Conservation (phyloP, 2,113 vertebrate species). For the Grantiella picta region DNA sequence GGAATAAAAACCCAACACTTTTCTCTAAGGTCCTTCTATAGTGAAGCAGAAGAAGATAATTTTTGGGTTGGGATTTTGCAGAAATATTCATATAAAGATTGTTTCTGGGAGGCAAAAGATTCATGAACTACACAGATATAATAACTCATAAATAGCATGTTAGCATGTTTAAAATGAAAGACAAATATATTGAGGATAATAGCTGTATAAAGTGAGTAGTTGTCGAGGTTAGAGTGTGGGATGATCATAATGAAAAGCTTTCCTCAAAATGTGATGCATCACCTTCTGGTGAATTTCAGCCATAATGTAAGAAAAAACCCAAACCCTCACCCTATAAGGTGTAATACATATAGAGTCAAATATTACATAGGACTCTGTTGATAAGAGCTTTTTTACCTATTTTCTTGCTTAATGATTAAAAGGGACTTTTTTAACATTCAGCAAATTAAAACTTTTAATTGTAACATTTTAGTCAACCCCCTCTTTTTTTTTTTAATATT, state of each 20-base stretch:
- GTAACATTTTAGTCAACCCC: not conserved
- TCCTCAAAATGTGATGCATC: not conserved
- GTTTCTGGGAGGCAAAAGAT: not conserved
- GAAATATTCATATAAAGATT: not conserved
- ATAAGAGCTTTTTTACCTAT: accelerated
- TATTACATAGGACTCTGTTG: not conserved
- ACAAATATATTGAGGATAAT: not conserved
- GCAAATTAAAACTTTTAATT: not conserved
- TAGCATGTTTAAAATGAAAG: not conserved
- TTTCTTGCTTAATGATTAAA: not conserved
- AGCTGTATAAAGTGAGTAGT: not conserved
- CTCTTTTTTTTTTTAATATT: not conserved
- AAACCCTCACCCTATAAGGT: not conserved
- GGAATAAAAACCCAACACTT: not conserved
- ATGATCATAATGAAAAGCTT: not conserved
- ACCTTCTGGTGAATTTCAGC: not conserved
- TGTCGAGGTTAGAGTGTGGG: not conserved
- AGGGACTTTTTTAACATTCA: not conserved
- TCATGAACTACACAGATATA: not conserved
- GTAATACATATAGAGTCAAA: not conserved
- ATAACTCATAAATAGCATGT: not conserved
- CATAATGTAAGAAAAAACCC: not conserved
- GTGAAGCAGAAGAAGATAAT: not conserved
- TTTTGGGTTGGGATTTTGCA: not conserved
- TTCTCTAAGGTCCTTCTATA: not conserved